Evolutionary conservation across 2,888 invertebrate genomes (phyloP).

Genomic region (Drosophila maculinotata): DNA sequence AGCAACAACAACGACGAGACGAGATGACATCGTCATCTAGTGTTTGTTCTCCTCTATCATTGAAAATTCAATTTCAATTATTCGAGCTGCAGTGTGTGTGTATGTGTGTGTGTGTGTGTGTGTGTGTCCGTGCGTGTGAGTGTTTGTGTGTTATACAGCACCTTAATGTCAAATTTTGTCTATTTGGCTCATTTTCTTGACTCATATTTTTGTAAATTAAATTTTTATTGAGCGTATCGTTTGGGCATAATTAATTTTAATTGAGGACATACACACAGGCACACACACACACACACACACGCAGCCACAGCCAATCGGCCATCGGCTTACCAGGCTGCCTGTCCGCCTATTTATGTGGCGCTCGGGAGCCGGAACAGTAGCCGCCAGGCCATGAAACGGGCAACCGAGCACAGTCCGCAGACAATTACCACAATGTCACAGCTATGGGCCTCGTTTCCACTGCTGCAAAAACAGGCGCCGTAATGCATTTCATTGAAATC

Average conservation of each 20-base stretch:
- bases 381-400: slow-evolving; percentile 31
- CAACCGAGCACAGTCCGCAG: slow-evolving; percentile 17
- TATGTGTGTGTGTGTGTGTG: slow-evolving; percentile 25
- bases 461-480: neutral
- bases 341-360: slow-evolving; percentile 43
- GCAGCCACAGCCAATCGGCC: slow-evolving; percentile 15
- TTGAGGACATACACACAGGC: slow-evolving; percentile 69
- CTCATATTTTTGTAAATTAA: slow-evolving; percentile 77
- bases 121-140: slow-evolving; percentile 19
- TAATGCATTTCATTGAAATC: slow-evolving; percentile 10
- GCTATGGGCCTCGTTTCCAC: slow-evolving; percentile 21
- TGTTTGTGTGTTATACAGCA: slow-evolving; percentile 32
- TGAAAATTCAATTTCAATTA: slow-evolving; percentile 80
- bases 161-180: slow-evolving; percentile 67
- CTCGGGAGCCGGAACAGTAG: slow-evolving; percentile 48
- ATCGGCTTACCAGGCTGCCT: slow-evolving; percentile 5
- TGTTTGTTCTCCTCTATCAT: slow-evolving; percentile 61
- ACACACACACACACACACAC: slow-evolving; percentile 19
- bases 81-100: slow-evolving; percentile 38
- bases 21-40: slow-evolving; percentile 49
- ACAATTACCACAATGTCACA: slow-evolving; percentile 44
- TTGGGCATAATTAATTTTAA: slow-evolving; percentile 81
- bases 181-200: slow-evolving; percentile 69
- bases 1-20: slow-evolving; percentile 46
- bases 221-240: slow-evolving; percentile 81